These are phyloP conservation scores for Euclidia mi DNA, from an alignment of 2,888 invertebrate genomes.

Conservation along the genomic window DNA sequence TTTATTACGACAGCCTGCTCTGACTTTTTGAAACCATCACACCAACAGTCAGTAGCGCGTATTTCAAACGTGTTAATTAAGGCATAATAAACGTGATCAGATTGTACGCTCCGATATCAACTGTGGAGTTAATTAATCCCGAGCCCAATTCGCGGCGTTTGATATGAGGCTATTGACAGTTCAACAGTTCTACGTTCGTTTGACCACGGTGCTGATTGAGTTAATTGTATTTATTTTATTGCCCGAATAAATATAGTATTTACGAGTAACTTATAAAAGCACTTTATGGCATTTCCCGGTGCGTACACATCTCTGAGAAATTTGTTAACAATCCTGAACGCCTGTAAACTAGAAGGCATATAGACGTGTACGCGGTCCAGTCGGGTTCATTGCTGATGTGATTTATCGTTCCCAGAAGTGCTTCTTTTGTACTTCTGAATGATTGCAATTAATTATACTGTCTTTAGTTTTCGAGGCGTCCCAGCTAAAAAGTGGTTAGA, in stretches of 20 bases:
- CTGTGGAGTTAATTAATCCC: too few species aligned
- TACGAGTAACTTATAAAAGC: slow-evolving; percentile 42
- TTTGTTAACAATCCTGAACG: slow-evolving; percentile 24
- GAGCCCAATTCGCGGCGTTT: too few species aligned
- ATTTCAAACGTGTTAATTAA: too few species aligned
- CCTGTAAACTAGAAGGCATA: slow-evolving; percentile 32
- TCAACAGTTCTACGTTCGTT: too few species aligned
- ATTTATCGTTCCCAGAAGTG: slow-evolving; percentile 44
- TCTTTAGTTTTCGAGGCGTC: slow-evolving; percentile 12
- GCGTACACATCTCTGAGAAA: slow-evolving; percentile 44
- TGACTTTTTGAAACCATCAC: too few species aligned
- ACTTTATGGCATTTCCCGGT: slow-evolving; percentile 48
- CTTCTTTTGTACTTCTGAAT: slow-evolving; percentile 27
- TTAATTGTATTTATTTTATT: slow-evolving; percentile 4
- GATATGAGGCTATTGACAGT: too few species aligned
- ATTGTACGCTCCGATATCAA: too few species aligned
- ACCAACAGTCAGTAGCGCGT: too few species aligned
- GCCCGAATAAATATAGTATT: slow-evolving; percentile 31
- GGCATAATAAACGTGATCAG: too few species aligned
- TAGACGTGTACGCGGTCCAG: slow-evolving; percentile 10
- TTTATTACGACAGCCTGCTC: too few species aligned
- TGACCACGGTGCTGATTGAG: too few species aligned
- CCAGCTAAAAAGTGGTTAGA: too few species aligned
- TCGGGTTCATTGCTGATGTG: slow-evolving; percentile 15
- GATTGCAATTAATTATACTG: slow-evolving; percentile 37